Conservation (phyloP, 2,797 vertebrate species). For the Emys orbicularis region DNA sequence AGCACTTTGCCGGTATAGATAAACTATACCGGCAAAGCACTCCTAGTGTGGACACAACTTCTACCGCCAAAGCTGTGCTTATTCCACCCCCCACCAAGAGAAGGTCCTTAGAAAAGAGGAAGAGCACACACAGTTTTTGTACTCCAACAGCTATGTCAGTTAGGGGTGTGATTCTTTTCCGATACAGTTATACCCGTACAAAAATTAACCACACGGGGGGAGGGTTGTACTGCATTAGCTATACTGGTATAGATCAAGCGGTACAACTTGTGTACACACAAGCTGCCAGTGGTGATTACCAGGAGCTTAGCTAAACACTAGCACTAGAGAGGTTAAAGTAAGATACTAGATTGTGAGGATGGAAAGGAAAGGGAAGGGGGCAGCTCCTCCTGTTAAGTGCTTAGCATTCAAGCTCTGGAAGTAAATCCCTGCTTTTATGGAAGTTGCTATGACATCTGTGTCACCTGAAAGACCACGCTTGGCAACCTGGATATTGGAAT, state of each 20-base stretch:
- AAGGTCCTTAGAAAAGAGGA: rapidly evolving
- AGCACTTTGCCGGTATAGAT: neutral
- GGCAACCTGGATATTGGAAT: rapidly evolving
- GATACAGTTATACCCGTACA: neutral
- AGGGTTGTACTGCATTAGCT: no score
- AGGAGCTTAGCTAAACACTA: no score
- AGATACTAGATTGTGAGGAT: neutral
- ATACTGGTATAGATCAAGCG: no score
- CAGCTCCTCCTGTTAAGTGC: neutral
- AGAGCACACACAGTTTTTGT: neutral
- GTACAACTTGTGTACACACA: no score
- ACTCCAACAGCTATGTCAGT: neutral
- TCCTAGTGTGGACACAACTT: no score
- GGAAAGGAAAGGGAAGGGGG: neutral
- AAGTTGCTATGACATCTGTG: neutral
- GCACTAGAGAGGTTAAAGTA: neutral
- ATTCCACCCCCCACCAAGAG: neutral
- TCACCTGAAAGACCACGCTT: neutral
- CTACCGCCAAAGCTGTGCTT: no score
- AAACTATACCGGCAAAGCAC: neutral
- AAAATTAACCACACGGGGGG: no score
- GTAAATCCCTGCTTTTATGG: neutral
- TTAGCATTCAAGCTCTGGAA: neutral
- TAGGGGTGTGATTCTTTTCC: neutral
- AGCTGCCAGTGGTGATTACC: no score